A percentile compares a stretch with the other conserved stretches of the same genome.
Conservation (phyloP, 2,113 vertebrate genomes). For the Choloepus hoffmanni region DNA sequence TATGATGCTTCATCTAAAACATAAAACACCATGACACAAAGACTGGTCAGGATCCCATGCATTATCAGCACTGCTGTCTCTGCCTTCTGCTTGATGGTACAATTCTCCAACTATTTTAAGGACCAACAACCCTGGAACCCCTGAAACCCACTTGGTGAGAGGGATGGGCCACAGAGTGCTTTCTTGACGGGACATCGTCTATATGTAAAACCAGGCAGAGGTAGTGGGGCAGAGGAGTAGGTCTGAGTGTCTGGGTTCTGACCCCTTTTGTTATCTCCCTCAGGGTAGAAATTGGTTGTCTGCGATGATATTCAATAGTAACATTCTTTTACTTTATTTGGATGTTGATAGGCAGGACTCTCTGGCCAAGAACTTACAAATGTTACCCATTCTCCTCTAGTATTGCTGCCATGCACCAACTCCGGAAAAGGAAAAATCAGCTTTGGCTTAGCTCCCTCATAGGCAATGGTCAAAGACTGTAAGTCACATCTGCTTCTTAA, state of each 20-base stretch:
- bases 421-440: background rate
- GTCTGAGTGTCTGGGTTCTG: background rate
- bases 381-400: background rate
- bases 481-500: background rate
- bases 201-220: background rate
- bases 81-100: background rate
- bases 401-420: background rate
- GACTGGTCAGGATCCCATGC: background rate
- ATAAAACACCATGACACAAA: background rate
- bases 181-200: background rate
- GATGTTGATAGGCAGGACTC: background rate
- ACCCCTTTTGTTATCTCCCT: background rate
- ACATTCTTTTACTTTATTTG: background rate
- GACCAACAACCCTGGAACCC: background rate
- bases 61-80: background rate
- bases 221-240: fast-evolving
- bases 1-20: background rate
- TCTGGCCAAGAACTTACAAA: background rate
- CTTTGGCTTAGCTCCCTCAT: background rate
- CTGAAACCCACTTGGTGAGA: background rate
- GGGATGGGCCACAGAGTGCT: background rate
- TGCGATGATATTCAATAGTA: background rate
- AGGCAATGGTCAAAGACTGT: background rate
- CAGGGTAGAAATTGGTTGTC: background rate
- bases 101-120: background rate